Conservation (phyloP, 2,113 vertebrate species). For the Poeciliopsis retropinna region DNA sequence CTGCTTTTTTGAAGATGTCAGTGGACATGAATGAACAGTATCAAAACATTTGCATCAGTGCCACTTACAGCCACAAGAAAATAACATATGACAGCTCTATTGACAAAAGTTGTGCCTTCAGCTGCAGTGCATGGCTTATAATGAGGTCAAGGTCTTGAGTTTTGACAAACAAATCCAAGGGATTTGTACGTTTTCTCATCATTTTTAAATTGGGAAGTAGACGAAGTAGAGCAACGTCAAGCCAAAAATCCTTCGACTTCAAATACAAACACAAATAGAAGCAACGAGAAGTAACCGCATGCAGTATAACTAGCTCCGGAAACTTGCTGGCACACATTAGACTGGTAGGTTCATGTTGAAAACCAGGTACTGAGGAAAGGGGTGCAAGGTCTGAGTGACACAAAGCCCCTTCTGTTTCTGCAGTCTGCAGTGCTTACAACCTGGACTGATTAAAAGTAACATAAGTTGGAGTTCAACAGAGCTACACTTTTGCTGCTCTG, state of each 20-base stretch:
- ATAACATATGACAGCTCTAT: conserved; percentile 37
- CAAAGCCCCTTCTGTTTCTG: conserved; percentile 68
- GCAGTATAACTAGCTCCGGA: conserved; percentile 56
- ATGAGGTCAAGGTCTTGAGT: conserved; percentile 33
- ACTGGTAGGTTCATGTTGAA: conserved; percentile 50
- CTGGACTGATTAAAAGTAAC: conserved; percentile 64
- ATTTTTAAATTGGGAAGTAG: conserved; percentile 58
- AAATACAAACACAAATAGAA: conserved; percentile 7
- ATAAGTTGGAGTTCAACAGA: conserved; percentile 63
- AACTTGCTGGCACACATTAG: conserved; percentile 52
- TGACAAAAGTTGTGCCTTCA: conserved; percentile 14
- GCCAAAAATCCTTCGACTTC: conserved; percentile 38
- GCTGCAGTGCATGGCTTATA: conserved; percentile 6
- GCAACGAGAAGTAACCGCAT: too few species aligned
- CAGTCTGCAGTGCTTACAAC: conserved; percentile 54
- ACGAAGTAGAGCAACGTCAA: conserved; percentile 42
- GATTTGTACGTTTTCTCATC: conserved; percentile 15
- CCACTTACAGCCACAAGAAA: conserved; percentile 17
- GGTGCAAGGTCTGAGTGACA: conserved; percentile 44
- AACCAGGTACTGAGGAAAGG: conserved; percentile 39
- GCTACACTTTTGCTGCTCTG: conserved; percentile 52
- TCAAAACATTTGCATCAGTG: conserved; percentile 26
- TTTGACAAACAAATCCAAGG: conserved; percentile 18
- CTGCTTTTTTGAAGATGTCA: conserved; percentile 50
- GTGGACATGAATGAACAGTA: conserved; percentile 29